Conservation (phyloP, 2,797 vertebrate species). For the Sebastolobus altivelis region DNA sequence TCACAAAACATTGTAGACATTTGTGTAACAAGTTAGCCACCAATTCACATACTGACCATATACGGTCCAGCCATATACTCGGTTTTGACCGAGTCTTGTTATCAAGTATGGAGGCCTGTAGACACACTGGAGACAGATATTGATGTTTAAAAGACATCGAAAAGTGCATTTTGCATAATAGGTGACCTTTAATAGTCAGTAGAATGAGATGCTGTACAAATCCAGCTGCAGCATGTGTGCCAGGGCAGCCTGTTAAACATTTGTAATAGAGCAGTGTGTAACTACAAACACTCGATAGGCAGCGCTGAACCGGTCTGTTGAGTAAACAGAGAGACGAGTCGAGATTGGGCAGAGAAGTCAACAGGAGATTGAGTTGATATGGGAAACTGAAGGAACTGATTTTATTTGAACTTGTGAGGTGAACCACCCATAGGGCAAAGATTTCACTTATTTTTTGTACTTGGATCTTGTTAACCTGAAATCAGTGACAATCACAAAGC, state of each 20-base stretch:
- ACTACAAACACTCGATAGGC: constrained; percentile 27
- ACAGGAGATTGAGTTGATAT: constrained; percentile 15
- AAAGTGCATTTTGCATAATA: too few relatives aligned
- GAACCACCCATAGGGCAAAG: background rate
- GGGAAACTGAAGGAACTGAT: background rate
- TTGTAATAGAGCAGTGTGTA: constrained; percentile 18
- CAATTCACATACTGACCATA: too few relatives aligned
- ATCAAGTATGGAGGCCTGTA: too few relatives aligned
- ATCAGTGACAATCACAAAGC: background rate
- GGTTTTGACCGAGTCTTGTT: too few relatives aligned
- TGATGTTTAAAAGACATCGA: too few relatives aligned
- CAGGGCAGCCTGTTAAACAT: constrained; percentile 23
- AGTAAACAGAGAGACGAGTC: constrained; percentile 28
- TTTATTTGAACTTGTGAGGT: constrained; percentile 11
- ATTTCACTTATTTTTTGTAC: background rate
- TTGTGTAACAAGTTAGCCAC: too few relatives aligned
- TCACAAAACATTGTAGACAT: too few relatives aligned
- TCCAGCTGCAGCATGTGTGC: constrained; percentile 12
- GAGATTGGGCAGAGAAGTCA: constrained; percentile 50
- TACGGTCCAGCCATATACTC: too few relatives aligned
- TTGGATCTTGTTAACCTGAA: background rate
- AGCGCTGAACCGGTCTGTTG: constrained; percentile 14
- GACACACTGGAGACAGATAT: too few relatives aligned
- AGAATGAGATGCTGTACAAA: constrained; percentile 8
- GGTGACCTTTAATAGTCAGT: background rate